Base-by-base conservation (phyloP, 2,888 invertebrate genomes). In the Subacronicta megacephala region DNA sequence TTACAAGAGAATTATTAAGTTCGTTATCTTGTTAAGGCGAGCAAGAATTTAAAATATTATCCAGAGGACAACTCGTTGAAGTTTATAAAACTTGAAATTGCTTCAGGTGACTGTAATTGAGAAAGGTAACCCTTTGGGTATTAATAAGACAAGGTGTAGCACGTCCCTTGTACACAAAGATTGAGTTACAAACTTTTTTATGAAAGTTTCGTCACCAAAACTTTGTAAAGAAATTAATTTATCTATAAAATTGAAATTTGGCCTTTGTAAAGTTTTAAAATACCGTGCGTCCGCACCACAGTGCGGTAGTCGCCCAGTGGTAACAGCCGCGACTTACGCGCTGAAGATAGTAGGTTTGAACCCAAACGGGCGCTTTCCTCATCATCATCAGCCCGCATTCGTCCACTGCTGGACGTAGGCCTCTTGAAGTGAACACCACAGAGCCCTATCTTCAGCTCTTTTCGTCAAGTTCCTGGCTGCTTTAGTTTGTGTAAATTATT, bases 41-140 rank as follows among this genome's bases (percentile, higher is more conserved):
- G 41, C 36, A 23, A 10, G 31, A 45, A 16, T 31, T 38, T 37
- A 12, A 33, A 62, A 50, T 51, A 44, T 42, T 72, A 52, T 62
- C 42, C 29, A 41, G 31, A 38, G 37, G 46, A 37, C 42, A 52
- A 53, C 31, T 60, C 47, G 18, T 18, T 18, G 45, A 31, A 63
- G 35, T 58, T 68, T 35, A 23, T 35, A 41, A 37, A 62, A 58
- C 45, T 58, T 7, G 20, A 37, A 40, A 61, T 56, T 72, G 50
- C 41, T 45, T 40, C 33, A 53, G 41, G 45, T 38, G 31, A 2
- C 17, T 53, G 10, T 60, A 60, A 52, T 60, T 67, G 47, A 36
- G 62, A 37, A 4, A 13, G 13, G 26, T 35, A 20, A n/a, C 6
- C 2, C 12, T 26, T 45, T 37, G 20, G 36, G 43, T 36, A 47